phyloP scores from a whole-genome alignment of 2,797 vertebrate genomes.

The Argentina silus region DNA sequence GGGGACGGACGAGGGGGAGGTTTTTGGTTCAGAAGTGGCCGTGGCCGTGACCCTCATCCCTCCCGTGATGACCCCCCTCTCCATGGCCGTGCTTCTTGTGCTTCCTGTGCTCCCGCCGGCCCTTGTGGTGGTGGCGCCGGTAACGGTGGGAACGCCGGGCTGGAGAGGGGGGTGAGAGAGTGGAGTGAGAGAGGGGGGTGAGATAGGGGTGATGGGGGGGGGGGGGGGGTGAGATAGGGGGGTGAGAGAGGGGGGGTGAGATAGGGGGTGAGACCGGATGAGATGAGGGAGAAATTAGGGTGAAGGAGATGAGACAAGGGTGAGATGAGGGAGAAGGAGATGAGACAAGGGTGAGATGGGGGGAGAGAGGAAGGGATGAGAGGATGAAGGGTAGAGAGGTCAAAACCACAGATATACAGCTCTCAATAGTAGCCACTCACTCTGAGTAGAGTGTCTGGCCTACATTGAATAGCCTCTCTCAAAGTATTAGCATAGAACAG shows the following conservation, averaged over 20 bases:
- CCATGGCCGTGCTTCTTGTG: slow-evolving; percentile 82
- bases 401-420: slow-evolving; percentile 27
- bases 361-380: neutral
- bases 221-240: neutral
- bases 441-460: slow-evolving; percentile 42
- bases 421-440: slow-evolving; percentile 23
- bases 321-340: neutral
- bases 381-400: slow-evolving; percentile 24
- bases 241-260: neutral
- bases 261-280: neutral
- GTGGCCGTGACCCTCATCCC: slow-evolving; percentile 55
- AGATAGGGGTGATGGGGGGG: neutral
- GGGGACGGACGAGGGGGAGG: slow-evolving; percentile 4
- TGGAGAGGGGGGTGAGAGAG: slow-evolving; percentile 49
- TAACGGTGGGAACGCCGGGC: slow-evolving; percentile 89
- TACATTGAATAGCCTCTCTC: slow-evolving; percentile 31
- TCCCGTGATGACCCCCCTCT: slow-evolving; percentile 62
- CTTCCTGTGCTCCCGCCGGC: slow-evolving; percentile 90
- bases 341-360: neutral
- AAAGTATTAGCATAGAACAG: slow-evolving; percentile 23
- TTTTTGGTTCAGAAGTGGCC: slow-evolving; percentile 79
- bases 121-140: slow-evolving; percentile 85
- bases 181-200: neutral
- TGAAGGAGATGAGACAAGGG: neutral
- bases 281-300: neutral